Evolutionary conservation across 2,113 vertebrate species (phyloP), one percentile per base, ranked within the genome.

Genomic region (Proteles cristata): DNA sequence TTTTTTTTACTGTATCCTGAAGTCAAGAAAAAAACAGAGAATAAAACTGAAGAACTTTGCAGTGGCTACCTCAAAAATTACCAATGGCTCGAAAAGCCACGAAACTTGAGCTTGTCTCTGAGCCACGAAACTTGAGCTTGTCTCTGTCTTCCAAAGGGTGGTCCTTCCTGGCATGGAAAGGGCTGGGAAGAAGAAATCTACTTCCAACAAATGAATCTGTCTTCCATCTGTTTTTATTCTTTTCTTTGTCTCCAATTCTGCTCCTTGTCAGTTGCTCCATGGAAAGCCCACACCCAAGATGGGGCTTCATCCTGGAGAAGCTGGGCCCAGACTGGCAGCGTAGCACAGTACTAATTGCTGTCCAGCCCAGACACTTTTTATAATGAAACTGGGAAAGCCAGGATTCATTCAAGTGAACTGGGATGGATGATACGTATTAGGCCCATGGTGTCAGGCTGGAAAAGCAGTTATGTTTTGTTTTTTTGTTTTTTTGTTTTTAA

Each of bases 401-500:
- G 61, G 43, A 35, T 15, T 21, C 12, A 0, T 31, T 55, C n/a
- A 7, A 63, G 25, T 31, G 15, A 23, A 35, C 8, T 2, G 25
- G 45, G 9, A 26, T 1, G 9, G 16, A 50, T 1, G 0, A 28
- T 28, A 4, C 4, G 11, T 7, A 16, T 31, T 4, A 43, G 9
- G 23, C 26, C 73, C 0, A 2, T 12, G 8, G 10, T 11, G 8
- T 2, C 7, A 1, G 11, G 14, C 5, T 33, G 17, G 1, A 88
- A 61, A 76, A 39, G 39, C 39, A 39, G 39, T 39, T 39, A 39
- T 39, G 39, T 39, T 39, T 39, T 39, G 39, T 39, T 39, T 39
- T 39, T 39, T 39, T 39, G 4, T 39, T 39, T 39, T 39, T 39
- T 39, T 39, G 3, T 39, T 39, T 39, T 39, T 39, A 39, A 39